These are phyloP conservation scores for Leguminivora glycinivorella DNA, from an alignment of 1,140 invertebrate genomes.

Conservation along the genomic window DNA sequence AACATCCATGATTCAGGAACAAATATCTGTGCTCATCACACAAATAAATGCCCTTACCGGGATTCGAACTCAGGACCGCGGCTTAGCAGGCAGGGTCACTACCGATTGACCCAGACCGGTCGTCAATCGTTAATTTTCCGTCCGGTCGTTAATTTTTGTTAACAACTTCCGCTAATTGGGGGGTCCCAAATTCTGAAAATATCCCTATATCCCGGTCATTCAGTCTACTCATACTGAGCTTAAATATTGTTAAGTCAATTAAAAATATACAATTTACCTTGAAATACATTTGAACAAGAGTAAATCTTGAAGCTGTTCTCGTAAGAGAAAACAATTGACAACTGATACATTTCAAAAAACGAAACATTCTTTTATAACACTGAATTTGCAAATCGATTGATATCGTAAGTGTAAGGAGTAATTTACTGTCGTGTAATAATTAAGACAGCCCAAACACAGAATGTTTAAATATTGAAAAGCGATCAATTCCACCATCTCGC, in stretches of 20 bases:
- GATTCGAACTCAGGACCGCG: too few species aligned
- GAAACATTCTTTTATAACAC: conserved; percentile 57
- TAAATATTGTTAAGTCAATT: not conserved
- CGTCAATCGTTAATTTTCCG: too few species aligned
- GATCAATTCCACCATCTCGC: not conserved
- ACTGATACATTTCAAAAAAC: conserved; percentile 52
- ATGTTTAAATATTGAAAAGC: not conserved
- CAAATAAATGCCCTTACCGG: too few species aligned
- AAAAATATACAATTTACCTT: conserved; percentile 42
- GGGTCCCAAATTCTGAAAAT: too few species aligned
- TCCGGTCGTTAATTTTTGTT: too few species aligned
- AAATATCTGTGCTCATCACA: too few species aligned
- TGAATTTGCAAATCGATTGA: not conserved
- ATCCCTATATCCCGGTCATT: too few species aligned
- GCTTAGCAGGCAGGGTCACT: too few species aligned
- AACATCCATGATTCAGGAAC: too few species aligned
- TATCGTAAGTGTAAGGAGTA: not conserved
- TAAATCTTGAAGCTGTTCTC: conserved; percentile 31
- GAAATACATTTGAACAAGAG: conserved; percentile 44
- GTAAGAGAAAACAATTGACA: conserved; percentile 34
- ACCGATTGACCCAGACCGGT: too few species aligned
- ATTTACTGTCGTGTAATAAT: not conserved
- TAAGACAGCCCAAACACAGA: not conserved
- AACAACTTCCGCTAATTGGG: too few species aligned
- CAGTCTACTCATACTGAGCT: not conserved